Evolutionary conservation across 2,888 invertebrate genomes (phyloP), one percentile per base, ranked within the genome.

Genomic region (Cyclophora punctaria): DNA sequence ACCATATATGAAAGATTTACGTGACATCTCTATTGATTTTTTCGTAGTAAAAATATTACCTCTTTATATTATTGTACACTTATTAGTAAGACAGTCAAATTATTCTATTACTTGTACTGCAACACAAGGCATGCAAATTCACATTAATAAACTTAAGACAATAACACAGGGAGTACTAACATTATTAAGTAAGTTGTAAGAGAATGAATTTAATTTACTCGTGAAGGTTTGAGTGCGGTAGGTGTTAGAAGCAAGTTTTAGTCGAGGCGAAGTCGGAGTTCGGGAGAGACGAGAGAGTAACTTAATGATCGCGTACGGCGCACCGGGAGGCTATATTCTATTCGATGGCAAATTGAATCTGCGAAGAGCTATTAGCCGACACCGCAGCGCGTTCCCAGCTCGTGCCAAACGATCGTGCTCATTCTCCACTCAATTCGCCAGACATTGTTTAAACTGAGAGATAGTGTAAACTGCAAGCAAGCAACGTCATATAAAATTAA

Each of bases 291-390:
- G 75, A 69, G 72, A 74, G 75, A 69, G 78, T 81, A 81, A 82
- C 77, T 81, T 83, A 84, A 84, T 85, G 80, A 84, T 83, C 75
- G 76, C 75, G 75, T 75, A 77, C 74, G 75, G 78, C 77, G 78
- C 76, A 72, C 73, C 64, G 76, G 78, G 79, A 79, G 79, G 77
- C 74, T 81, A 78, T 79, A 77, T 76, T 81, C 83, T 81, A 81
- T 86, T 80, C 77, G 79, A 74, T 70, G 72, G 77, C 76, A 85
- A 85, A 86, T 86, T 85, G 81, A 86, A 86, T 85, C 80, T 83
- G 80, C 73, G 79, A 82, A 78, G 80, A 83, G 82, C 84, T 83
- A 85, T 86, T 84, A 86, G 83, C 78, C 73, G 77, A 78, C 80
- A 83, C 83, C 80, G 72, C 81, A 78, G 76, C 71, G 71, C 65